Evolutionary conservation across 2,113 vertebrate species (phyloP), one percentile per base, ranked within the genome.

Genomic region (Petromus typicus): DNA sequence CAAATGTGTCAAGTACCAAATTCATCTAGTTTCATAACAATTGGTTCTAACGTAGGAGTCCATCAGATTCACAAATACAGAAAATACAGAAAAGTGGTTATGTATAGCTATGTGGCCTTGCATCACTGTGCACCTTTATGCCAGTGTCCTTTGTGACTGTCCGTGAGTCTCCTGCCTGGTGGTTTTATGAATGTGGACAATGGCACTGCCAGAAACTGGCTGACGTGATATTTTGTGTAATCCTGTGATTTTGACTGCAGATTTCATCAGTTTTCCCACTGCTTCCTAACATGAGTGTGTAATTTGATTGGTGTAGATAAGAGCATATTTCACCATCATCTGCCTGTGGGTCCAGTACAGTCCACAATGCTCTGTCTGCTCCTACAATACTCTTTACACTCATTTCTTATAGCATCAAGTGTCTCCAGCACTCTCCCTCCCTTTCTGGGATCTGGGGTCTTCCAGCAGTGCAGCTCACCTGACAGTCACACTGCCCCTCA

Each of bases 391-490:
- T 1, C 27, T 2, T 30, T 18, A 0, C 78, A 16, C 45, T 64
- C 56, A 30, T 43, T 67, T 67, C 32, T 56, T 67, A 3, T 18
- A 17, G 2, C 30, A 1, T 45, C 23, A 22, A 75, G 13, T 10
- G 2, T 16, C 25, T 10, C 45, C 51, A 0, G 0, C 7, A 27
- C 0, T 0, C n/a, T 1, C 22, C 18, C 51, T n/a, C 45, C 61
- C n/a, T 86, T 71, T 30, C 43, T 32, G 1, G 13, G 37, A 16
- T 32, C n/a, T 56, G 30, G 14, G 30, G 30, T 56, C 51, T n/a
- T 1, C 22, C 85, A 11, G 25, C 9, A 3, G 8, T 9, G 2
- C 10, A 23, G 10, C 61, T 63, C 34, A 27, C 57, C 59, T 64
- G 40, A 37, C 2, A 14, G 8, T n/a, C 22, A 16, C 23, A 6